Evolutionary conservation across 2,888 invertebrate species (phyloP), one percentile per base, ranked within the genome.

Genomic region (Sialis lutaria): DNA sequence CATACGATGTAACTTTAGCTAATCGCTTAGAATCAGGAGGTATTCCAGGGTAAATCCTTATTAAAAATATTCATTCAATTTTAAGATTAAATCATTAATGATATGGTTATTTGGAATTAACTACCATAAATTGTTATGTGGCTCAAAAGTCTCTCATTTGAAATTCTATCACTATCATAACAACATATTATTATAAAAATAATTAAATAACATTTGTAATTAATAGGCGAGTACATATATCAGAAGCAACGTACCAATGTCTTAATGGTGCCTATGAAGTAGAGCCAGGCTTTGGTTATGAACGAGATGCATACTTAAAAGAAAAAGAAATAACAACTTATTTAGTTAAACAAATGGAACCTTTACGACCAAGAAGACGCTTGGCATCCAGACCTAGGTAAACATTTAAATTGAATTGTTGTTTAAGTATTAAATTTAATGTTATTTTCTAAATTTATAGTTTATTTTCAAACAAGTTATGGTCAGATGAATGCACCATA

Each of bases 21-120:
- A 96, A 96, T 69, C 87, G 87, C 61, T 87, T 97, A 82, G 97
- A 97, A 70, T 89, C 92, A 50, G 93, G 93, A 2, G 97, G 97
- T 31, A 72, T 93, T 54, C 93, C 96, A 1, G 96, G 95, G 95
- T 95, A 72, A 65, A 66, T 58, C 47, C 32, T 44, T 13, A 12
- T 10, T 37, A 45, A 45, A 47, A 48, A 37, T 32, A 45, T 39
- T 47, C 37, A 42, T 43, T 47, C 35, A 46, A 34, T 35, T 32
- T 37, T 39, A 40, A 45, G 9, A 5, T 33, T n/a, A 13, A 47
- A 40, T 6, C 22, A 22, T 22, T 42, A 42, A 43, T 47, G 22
- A 22, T 22, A 22, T 22, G 22, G 4, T 22, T 22, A 2, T 22
- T 22, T 22, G 22, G 22, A 22, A 22, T 22, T 2, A 22, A 22